Conservation (phyloP, 1,140 invertebrate species). For the Drosophila quadrilineata region DNA sequence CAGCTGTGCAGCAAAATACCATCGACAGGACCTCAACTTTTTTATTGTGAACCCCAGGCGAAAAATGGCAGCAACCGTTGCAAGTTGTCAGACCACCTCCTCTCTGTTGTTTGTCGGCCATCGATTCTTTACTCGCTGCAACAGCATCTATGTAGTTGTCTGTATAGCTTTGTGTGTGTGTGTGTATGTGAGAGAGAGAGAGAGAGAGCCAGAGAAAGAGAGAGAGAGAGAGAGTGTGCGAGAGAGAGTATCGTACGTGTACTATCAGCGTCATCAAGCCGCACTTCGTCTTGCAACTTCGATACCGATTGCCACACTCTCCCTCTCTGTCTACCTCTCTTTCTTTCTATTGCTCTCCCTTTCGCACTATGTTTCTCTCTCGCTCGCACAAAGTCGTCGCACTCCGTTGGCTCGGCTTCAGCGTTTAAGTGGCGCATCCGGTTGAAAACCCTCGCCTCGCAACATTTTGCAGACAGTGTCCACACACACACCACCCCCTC, state of each 20-base stretch:
- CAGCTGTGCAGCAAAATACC: constrained; percentile 40
- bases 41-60: constrained; percentile 69
- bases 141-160: background rate
- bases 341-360: too few species aligned
- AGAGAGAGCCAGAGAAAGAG: too few species aligned
- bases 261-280: constrained; percentile 70
- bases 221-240: too few species aligned
- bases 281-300: constrained; percentile 17
- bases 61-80: constrained; percentile 29
- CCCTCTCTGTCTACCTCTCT: background rate
- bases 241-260: constrained; percentile 49
- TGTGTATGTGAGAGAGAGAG: constrained; percentile 19
- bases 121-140: too few species aligned
- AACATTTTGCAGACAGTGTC: background rate
- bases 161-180: background rate
- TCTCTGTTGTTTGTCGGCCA: too few species aligned
- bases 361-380: too few species aligned
- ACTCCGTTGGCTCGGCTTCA: constrained; percentile 35
- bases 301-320: background rate
- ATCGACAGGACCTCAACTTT: constrained; percentile 75
- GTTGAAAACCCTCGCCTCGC: constrained; percentile 9
- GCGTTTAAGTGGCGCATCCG: constrained; percentile 77
- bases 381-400: too few species aligned
- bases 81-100: too few species aligned
- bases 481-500: constrained; percentile 15